Evolutionary conservation across 2,888 invertebrate species (phyloP).

Genomic region (Plebejus argus): DNA sequence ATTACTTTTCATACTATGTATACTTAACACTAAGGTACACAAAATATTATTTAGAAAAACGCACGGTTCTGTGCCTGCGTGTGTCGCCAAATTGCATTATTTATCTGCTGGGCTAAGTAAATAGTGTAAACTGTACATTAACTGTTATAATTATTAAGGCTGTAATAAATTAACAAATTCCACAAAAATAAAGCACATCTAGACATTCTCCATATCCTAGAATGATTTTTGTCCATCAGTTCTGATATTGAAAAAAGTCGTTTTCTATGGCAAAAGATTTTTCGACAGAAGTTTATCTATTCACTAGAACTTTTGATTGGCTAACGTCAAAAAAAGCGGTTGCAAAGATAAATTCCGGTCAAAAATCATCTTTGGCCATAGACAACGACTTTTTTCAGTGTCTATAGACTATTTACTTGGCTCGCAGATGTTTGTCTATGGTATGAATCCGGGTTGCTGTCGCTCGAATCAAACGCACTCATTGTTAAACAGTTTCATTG

Average conservation of each 20-base stretch:
- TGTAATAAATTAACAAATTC: background rate
- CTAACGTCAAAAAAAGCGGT: background rate
- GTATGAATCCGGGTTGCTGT: background rate
- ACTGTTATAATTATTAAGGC: background rate
- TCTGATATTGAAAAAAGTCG: background rate
- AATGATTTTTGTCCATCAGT: too few relatives aligned
- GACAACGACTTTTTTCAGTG: too few relatives aligned
- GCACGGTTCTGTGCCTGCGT: background rate
- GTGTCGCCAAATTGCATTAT: background rate
- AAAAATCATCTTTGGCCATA: background rate
- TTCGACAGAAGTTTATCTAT: too few relatives aligned
- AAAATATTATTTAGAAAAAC: background rate
- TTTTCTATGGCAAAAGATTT: background rate
- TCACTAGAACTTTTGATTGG: too few relatives aligned
- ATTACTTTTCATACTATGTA: constrained; percentile 15
- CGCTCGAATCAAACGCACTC: constrained; percentile 32
- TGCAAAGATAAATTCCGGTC: background rate
- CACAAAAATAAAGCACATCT: constrained; percentile 28
- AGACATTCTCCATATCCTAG: background rate
- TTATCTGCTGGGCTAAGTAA: background rate
- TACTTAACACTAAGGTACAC: background rate
- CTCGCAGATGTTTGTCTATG: constrained; percentile 19
- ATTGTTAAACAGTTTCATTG: constrained; percentile 62
- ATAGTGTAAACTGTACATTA: background rate
- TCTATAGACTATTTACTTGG: background rate